A percentile compares a stretch with the other conserved stretches of the same genome.
Conservation (phyloP, 2,888 invertebrate genomes). For the Nymphalis polychloros region DNA sequence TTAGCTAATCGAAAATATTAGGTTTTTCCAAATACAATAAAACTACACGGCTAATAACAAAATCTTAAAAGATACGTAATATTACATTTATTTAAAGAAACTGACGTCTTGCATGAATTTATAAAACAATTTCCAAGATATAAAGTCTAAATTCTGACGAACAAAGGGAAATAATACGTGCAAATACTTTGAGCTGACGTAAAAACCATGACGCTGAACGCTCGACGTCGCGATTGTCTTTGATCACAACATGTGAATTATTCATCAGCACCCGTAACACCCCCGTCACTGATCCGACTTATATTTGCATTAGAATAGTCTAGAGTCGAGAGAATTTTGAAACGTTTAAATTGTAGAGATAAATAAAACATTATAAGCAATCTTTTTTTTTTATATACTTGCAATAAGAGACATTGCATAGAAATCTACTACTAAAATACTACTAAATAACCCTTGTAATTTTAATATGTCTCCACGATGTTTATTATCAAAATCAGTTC, state of each 20-base stretch:
- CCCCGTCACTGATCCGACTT: constrained; percentile 36
- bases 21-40: too few species aligned
- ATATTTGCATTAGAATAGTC: constrained; percentile 39
- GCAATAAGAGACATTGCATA: too few species aligned
- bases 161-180: constrained; percentile 41
- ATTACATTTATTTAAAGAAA: not conserved
- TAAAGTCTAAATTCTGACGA: constrained; percentile 28
- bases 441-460: too few species aligned
- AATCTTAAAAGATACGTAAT: not conserved
- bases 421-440: too few species aligned
- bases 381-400: not conserved
- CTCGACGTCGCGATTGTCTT: constrained; percentile 69
- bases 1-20: too few species aligned
- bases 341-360: constrained; percentile 2
- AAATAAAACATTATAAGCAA: not conserved
- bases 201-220: constrained; percentile 61
- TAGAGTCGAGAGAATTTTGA: not conserved
- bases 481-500: too few species aligned
- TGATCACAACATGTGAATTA: constrained; percentile 72
- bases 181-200: constrained; percentile 45
- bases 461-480: too few species aligned
- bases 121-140: constrained; percentile 10
- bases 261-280: constrained; percentile 51
- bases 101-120: not conserved
- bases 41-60: too few species aligned